Percentiles rank a stretch among this genome's conserved stretches.
phyloP scores from a whole-genome alignment of 2,888 invertebrate species.

The Spisula solida region DNA sequence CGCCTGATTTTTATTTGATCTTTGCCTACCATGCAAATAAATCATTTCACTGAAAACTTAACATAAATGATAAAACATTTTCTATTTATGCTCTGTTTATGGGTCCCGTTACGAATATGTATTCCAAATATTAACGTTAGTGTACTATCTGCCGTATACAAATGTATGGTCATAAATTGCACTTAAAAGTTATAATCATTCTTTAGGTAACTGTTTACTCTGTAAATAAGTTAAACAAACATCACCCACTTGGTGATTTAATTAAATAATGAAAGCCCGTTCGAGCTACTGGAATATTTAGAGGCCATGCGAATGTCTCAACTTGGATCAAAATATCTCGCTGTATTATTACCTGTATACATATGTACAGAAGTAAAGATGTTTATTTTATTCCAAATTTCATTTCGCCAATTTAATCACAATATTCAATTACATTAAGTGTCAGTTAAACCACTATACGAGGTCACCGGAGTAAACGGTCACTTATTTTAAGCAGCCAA shows the following conservation, averaged over 20 bases:
- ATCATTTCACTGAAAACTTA: constrained; percentile 11
- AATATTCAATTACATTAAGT: no score
- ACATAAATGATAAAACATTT: constrained; percentile 9
- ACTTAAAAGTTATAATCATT: neutral
- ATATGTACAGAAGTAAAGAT: no score
- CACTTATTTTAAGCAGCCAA: no score
- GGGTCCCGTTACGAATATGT: neutral
- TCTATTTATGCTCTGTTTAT: neutral
- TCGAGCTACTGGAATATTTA: neutral
- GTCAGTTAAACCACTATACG: no score
- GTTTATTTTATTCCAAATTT: no score
- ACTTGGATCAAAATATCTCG: no score
- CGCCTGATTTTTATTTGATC: neutral
- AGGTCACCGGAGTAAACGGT: no score
- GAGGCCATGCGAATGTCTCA: neutral
- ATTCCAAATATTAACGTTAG: neutral
- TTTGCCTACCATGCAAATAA: neutral
- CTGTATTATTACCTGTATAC: no score
- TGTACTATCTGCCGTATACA: neutral
- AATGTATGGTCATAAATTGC: neutral
- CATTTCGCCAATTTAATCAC: no score
- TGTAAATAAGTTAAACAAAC: neutral
- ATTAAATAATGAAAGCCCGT: constrained; percentile 13
- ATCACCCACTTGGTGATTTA: neutral
- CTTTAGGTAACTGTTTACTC: constrained; percentile 8